A percentile compares a stretch with the other conserved stretches of the same genome.
Conservation (phyloP, 2,888 invertebrate species). For the Sinotaia quadrata region DNA sequence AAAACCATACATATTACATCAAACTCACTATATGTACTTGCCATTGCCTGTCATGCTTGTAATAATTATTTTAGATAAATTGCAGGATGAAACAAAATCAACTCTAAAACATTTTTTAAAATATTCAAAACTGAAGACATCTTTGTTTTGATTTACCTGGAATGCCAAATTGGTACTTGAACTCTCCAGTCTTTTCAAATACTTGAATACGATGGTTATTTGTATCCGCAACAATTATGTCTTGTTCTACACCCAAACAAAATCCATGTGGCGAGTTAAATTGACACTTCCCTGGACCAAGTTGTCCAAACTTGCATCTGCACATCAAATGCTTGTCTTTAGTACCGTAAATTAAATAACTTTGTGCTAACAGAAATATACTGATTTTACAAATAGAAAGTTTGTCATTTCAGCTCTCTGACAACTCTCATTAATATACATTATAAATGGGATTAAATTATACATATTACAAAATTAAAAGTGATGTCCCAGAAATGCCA, state of each 20-base stretch:
- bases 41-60: too few species aligned
- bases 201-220: constrained; percentile 96
- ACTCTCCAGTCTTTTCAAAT: constrained; percentile 93
- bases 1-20: too few species aligned
- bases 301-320: constrained; percentile 90
- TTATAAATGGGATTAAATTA: too few species aligned
- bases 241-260: constrained; percentile 93
- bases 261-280: constrained; percentile 98
- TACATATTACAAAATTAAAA: too few species aligned
- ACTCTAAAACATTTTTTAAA: too few species aligned
- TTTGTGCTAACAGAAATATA: not conserved
- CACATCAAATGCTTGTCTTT: constrained; percentile 12
- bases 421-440: too few species aligned
- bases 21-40: too few species aligned
- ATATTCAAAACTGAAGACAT: too few species aligned
- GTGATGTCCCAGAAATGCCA: too few species aligned
- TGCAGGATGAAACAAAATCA: too few species aligned
- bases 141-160: constrained; percentile 89
- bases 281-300: constrained; percentile 93
- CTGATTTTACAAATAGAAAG: not conserved
- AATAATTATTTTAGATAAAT: too few species aligned
- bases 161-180: constrained; percentile 94
- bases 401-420: too few species aligned
- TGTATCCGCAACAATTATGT: constrained; percentile 95
- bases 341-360: not conserved